Percentiles rank a stretch among this genome's conserved stretches.
Conservation (phyloP, 2,888 invertebrate species). For the Zonitis immaculata region DNA sequence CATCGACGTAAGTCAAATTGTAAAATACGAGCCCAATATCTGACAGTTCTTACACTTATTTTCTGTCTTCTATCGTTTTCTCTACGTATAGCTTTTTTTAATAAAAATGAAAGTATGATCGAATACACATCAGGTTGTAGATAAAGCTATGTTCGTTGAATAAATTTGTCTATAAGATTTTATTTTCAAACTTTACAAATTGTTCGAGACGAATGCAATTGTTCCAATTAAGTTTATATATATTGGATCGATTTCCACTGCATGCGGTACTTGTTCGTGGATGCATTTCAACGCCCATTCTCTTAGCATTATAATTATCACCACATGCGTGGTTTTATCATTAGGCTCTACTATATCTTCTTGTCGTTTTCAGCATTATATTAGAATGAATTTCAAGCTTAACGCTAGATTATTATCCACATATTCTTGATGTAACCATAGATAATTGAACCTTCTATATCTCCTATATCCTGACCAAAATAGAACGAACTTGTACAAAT, state of each 20-base stretch:
- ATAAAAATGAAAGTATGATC: too few species aligned
- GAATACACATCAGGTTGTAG: too few species aligned
- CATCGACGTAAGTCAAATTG: slow-evolving; percentile 17
- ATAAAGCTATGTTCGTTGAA: too few species aligned
- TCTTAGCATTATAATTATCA: background rate
- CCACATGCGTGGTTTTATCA: background rate
- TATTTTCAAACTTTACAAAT: background rate
- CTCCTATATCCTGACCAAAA: slow-evolving; percentile 15
- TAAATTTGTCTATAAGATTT: too few species aligned
- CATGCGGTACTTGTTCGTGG: background rate
- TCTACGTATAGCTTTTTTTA: too few species aligned
- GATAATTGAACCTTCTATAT: too few species aligned
- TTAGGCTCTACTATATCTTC: background rate
- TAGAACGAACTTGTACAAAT: slow-evolving; percentile 28
- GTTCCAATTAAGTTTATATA: background rate
- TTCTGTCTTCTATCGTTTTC: too few species aligned
- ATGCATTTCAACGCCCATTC: background rate
- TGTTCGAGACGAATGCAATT: background rate
- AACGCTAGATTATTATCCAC: background rate
- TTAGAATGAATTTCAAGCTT: slow-evolving; percentile 3
- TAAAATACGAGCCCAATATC: slow-evolving; percentile 20
- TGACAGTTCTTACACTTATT: slow-evolving; percentile 15
- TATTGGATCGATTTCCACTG: background rate
- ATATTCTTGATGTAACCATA: too few species aligned
- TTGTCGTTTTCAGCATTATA: too few species aligned